These are phyloP conservation scores for Oxyura jamaicensis DNA, from an alignment of 2,113 vertebrate species.

Conservation along the genomic window DNA sequence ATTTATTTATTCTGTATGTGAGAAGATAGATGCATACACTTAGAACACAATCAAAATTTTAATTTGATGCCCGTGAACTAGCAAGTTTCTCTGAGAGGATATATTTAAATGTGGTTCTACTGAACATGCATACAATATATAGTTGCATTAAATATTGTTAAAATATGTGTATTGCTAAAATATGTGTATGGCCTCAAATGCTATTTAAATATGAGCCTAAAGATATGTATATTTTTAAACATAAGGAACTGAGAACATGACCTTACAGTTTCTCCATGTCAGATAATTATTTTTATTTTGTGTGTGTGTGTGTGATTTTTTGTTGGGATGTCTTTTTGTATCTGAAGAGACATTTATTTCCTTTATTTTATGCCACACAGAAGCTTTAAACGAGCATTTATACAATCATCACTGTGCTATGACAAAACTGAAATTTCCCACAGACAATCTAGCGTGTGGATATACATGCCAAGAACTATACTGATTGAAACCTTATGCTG, in stretches of 20 bases:
- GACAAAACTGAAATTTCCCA: background rate
- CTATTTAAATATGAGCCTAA: background rate
- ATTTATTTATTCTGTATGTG: background rate
- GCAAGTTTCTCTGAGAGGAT: background rate
- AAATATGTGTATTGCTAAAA: background rate
- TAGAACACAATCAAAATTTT: background rate
- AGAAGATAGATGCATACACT: background rate
- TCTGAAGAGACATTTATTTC: background rate
- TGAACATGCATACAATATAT: background rate
- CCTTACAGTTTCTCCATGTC: background rate
- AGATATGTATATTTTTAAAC: background rate
- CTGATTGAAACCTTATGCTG: background rate
- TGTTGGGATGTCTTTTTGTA: background rate
- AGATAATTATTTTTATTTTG: background rate
- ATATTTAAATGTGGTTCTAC: background rate
- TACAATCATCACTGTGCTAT: background rate
- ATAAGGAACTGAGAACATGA: background rate
- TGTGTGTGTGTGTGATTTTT: background rate
- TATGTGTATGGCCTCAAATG: background rate
- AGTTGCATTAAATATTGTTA: background rate
- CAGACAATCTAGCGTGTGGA: background rate
- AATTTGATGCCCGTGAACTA: background rate
- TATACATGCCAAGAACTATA: background rate
- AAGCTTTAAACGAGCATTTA: background rate
- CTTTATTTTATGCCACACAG: background rate